A percentile compares a stretch with the other conserved stretches of the same genome.
Evolutionary conservation across 2,888 invertebrate genomes (phyloP).

Genomic region (Macroteleia sp.): DNA sequence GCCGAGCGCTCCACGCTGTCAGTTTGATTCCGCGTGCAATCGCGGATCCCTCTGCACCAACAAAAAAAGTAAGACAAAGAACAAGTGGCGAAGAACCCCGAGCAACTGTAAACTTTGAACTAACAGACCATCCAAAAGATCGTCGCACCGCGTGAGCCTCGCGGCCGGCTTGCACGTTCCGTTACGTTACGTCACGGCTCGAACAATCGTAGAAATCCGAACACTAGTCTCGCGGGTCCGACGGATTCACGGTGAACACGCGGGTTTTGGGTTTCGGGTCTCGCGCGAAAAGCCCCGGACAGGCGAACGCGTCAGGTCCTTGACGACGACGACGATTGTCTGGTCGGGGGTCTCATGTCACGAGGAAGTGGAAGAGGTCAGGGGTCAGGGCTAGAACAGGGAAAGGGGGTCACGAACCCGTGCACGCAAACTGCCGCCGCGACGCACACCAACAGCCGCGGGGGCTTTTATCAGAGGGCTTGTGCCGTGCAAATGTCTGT

Average conservation of each 20-base stretch:
- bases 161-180: constrained; percentile 12
- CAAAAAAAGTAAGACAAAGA: too few relatives aligned
- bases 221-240: not conserved
- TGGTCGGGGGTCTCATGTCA: constrained; percentile 14
- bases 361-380: not conserved
- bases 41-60: constrained; percentile 76
- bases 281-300: not conserved
- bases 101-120: constrained; percentile 2
- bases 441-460: constrained; percentile 5
- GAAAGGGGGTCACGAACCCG: not conserved
- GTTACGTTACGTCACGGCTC: not conserved
- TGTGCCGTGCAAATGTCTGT: constrained; percentile 42
- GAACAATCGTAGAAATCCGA: not conserved
- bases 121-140: constrained; percentile 19
- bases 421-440: not conserved
- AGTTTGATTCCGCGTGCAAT: constrained; percentile 78
- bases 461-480: constrained; percentile 29
- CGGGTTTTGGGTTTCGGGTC: not conserved
- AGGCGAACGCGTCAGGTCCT: constrained; percentile 25
- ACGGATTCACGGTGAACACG: not conserved
- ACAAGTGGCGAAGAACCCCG: constrained; percentile 1
- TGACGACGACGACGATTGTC: constrained; percentile 6
- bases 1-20: constrained; percentile 83
- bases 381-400: not conserved
- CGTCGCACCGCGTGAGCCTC: constrained; percentile 5